Base-by-base conservation (phyloP, 2,113 vertebrate genomes). In the Otolemur garnettii region DNA sequence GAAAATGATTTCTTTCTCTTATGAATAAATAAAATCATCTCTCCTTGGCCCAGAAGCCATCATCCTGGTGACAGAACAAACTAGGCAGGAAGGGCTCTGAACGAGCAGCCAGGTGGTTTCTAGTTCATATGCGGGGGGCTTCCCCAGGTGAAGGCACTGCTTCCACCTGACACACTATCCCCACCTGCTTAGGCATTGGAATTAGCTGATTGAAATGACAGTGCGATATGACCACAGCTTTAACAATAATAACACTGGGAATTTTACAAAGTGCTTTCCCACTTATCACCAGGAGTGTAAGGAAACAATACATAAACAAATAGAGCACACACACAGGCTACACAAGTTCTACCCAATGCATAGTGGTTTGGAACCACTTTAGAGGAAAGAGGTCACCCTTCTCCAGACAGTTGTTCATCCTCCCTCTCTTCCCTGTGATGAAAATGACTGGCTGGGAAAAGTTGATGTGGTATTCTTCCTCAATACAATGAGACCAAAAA, bases 331-430 rank as follows among this genome's bases (percentile, higher is more conserved):
- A 0, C 1, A 0, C 1, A 1, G 28, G 14, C 17, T 4, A 3
- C 9, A 7, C n/a, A 8, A 35, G 50, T 3, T 5, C 12, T 10
- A 1, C 22, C 30, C 22, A 0, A 3, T 0, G 3, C 7, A 0
- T 0, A 0, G 84, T 0, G 0, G 33, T 4, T 68, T n/a, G 53
- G 19, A 64, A 2, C 5, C 50, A 8, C 62, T 53, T 42, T 8
- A 57, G 38, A 33, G 10, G 3, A 42, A 15, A 42, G 14, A 2
- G 57, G n/a, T 17, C 50, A 5, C 14, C 28, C 21, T 5, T 83
- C 4, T 6, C 24, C 7, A 15, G 21, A 57, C 13, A 0, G 9
- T 8, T 42, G 10, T 14, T 57, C 14, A 0, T 0, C 35, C 18
- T 3, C 0, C 18, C 28, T 55, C 24, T 15, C 9, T 5, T 45